These are phyloP conservation scores for Climacteris rufus DNA, from an alignment of 2,113 vertebrate species.

Conservation along the genomic window DNA sequence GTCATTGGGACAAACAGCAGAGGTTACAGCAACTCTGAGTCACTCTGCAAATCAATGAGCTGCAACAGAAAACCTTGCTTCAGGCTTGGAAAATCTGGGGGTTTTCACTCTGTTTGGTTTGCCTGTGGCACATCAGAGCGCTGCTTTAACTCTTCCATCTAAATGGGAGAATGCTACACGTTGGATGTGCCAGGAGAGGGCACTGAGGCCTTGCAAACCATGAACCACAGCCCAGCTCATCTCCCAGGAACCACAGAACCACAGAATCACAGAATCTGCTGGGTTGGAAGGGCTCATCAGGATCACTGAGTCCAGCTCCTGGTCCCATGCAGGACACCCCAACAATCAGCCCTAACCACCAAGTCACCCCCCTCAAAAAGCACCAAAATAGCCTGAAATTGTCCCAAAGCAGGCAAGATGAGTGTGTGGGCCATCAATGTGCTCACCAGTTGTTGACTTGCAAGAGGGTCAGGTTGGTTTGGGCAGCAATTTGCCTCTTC, in stretches of 20 bases:
- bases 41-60: rapidly evolving
- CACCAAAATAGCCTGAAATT: rapidly evolving
- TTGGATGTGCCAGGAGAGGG: not conserved
- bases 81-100: rapidly evolving
- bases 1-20: too few relatives aligned
- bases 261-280: not conserved
- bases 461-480: constrained; percentile 95
- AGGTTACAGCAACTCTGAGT: too few relatives aligned
- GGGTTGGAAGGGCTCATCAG: not conserved
- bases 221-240: rapidly evolving
- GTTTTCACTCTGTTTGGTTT: not conserved
- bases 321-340: not conserved
- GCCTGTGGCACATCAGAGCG: too few relatives aligned
- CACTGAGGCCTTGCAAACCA: not conserved
- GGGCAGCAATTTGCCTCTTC: constrained; percentile 95
- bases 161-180: not conserved
- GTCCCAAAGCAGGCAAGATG: not conserved
- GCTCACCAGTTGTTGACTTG: constrained; percentile 99
- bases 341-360: not conserved
- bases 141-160: not conserved
- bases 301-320: not conserved
- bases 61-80: not conserved
- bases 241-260: not conserved
- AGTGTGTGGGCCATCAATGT: rapidly evolving
- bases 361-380: rapidly evolving